Evolutionary conservation across 2,888 invertebrate species (phyloP), one percentile per base, ranked within the genome.

Genomic region (Tiliacea aurago): DNA sequence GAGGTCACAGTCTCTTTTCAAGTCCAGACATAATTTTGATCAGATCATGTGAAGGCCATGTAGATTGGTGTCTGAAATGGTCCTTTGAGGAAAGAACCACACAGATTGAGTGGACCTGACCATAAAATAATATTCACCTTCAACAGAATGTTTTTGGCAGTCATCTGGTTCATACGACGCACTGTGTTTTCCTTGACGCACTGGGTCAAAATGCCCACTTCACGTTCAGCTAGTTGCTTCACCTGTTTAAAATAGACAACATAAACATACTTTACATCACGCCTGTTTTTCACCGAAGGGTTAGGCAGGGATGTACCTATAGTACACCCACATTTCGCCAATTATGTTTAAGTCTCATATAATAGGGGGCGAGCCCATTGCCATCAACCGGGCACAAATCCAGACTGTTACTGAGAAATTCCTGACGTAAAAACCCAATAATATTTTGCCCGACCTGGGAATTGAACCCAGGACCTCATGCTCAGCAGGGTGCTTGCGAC

Each of bases 151-250:
- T 98, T 98, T 0, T 93, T 93, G 0, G 97, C 95, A 0, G 98
- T 98, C 71, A 97, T 96, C 0, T 88, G 87, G 83, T 97, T 97
- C 90, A 97, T 93, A 2, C 91, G 90, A 0, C 84, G 86, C 0
- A 91, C 91, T 0, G 96, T 96, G 2, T 79, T 59, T 49, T 95
- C 95, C 72, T 91, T 96, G 78, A 97, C 96, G 92, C 98, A 99
- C 90, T 98, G 99, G 0, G 98, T 98, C 59, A 98, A 90, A 70
- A 98, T 96, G 0, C 98, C 98, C 20, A 97, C 95, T 20, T 95
- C 94, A 1, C 97, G 89, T 91, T 98, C 98, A 0, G 98, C 97
- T 20, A 96, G 93, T 88, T 97, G 97, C 87, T 98, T 98, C 0
- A 98, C 97, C 93, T 96, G 91, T 47, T 15, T 5, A 66, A 47